A percentile compares a stretch with the other conserved stretches of the same genome.
Evolutionary conservation across 1,140 invertebrate genomes (phyloP).

Genomic region (Lordiphosa stackelbergi): DNA sequence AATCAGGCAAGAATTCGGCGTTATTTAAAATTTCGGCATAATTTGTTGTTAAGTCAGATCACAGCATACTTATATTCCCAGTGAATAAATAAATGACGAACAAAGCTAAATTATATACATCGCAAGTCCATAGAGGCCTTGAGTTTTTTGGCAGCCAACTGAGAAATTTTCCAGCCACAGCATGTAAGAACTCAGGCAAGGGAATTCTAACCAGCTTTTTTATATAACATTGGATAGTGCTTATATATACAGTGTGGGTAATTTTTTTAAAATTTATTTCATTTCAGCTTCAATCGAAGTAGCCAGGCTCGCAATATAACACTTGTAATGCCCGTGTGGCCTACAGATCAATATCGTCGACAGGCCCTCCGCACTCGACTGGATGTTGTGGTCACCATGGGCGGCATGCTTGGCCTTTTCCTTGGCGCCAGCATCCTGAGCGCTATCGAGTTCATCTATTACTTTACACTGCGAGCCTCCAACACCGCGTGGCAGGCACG

Average conservation of each 20-base stretch:
- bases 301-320: conserved; percentile 22
- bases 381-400: conserved; percentile 77
- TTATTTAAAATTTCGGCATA: too few relatives aligned
- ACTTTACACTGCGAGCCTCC: conserved; percentile 66
- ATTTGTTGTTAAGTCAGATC: too few relatives aligned
- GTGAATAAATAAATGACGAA: too few relatives aligned
- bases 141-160: too few relatives aligned
- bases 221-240: too few relatives aligned
- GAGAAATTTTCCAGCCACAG: too few relatives aligned
- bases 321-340: conserved; percentile 46
- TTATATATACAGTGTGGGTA: neutral
- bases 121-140: too few relatives aligned
- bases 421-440: conserved; percentile 79
- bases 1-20: too few relatives aligned
- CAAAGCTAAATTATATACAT: too few relatives aligned
- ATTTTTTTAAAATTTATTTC: neutral
- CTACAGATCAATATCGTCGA: conserved; percentile 77
- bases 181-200: too few relatives aligned
- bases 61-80: too few relatives aligned
- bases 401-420: conserved; percentile 78
- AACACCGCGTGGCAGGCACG: conserved; percentile 24
- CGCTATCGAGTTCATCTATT: conserved; percentile 78
- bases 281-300: conserved; percentile 4
- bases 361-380: conserved; percentile 78
- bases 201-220: too few relatives aligned